Evolutionary conservation across 1,140 invertebrate species (phyloP).

Genomic region (Tetramorium alpestre): DNA sequence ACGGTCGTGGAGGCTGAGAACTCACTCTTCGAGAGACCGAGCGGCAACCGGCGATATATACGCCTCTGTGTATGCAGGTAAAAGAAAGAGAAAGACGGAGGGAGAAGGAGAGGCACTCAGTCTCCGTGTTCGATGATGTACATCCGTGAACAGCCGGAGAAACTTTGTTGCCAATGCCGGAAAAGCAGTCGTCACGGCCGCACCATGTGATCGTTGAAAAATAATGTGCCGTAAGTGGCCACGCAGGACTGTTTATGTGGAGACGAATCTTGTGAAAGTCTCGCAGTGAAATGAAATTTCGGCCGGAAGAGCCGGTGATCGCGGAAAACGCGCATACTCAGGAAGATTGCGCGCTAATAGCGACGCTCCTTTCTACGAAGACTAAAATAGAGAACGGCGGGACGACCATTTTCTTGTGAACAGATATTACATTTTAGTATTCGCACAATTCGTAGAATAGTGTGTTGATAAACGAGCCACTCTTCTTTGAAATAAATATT

Average conservation of each 20-base stretch:
- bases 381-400: not conserved
- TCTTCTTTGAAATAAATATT: not conserved
- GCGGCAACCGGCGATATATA: constrained; percentile 45
- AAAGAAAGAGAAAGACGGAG: constrained; percentile 11
- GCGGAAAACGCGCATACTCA: constrained; percentile 25
- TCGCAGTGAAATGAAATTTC: constrained; percentile 34
- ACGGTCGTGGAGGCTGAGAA: constrained; percentile 72
- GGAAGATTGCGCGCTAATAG: constrained; percentile 47
- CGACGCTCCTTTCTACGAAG: constrained; percentile 11
- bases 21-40: constrained; percentile 66
- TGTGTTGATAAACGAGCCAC: not conserved
- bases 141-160: constrained; percentile 21
- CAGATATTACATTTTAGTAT: not conserved
- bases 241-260: constrained; percentile 24
- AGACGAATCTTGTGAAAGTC: constrained; percentile 18
- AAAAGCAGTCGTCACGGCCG: constrained; percentile 22
- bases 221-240: not conserved
- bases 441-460: not conserved
- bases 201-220: constrained; percentile 29
- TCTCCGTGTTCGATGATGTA: constrained; percentile 60
- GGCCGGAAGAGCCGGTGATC: not conserved
- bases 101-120: constrained; percentile 22
- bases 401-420: constrained; percentile 24
- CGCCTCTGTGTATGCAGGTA: constrained; percentile 53
- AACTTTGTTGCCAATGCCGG: constrained; percentile 3